Conservation (phyloP, 2,797 vertebrate species). For the Melanotaenia boesemani region DNA sequence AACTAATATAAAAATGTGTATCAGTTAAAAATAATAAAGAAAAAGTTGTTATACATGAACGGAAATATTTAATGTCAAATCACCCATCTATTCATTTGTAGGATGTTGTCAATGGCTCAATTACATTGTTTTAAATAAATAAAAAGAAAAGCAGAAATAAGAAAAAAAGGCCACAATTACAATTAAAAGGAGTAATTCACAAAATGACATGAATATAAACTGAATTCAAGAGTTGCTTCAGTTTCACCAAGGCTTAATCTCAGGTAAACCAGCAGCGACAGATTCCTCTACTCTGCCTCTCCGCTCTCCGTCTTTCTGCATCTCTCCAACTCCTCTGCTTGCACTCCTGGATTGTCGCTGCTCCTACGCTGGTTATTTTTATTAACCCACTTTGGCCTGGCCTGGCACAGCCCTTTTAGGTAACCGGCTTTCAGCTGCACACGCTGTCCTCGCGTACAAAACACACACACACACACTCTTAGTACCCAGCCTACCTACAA, state of each 20-base stretch:
- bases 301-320: conserved; percentile 45
- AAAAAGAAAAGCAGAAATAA: neutral
- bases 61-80: conserved; percentile 16
- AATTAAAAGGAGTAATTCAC: neutral
- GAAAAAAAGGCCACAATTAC: neutral
- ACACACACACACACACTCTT: conserved; percentile 52
- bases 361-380: conserved; percentile 87
- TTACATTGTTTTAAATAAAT: conserved; percentile 7
- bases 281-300: conserved; percentile 63
- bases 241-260: conserved; percentile 38
- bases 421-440: conserved; percentile 86
- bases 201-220: neutral
- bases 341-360: conserved; percentile 83
- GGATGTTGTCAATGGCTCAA: neutral
- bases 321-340: conserved; percentile 78
- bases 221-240: neutral
- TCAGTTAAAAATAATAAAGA: neutral
- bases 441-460: conserved; percentile 74
- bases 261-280: conserved; percentile 55
- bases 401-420: conserved; percentile 84
- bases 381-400: conserved; percentile 87
- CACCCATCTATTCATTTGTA: neutral
- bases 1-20: neutral
- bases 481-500: conserved; percentile 72
- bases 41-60: neutral